These are phyloP conservation scores for Chionoecetes opilio DNA, from an alignment of 1,140 invertebrate species.

Conservation along the genomic window DNA sequence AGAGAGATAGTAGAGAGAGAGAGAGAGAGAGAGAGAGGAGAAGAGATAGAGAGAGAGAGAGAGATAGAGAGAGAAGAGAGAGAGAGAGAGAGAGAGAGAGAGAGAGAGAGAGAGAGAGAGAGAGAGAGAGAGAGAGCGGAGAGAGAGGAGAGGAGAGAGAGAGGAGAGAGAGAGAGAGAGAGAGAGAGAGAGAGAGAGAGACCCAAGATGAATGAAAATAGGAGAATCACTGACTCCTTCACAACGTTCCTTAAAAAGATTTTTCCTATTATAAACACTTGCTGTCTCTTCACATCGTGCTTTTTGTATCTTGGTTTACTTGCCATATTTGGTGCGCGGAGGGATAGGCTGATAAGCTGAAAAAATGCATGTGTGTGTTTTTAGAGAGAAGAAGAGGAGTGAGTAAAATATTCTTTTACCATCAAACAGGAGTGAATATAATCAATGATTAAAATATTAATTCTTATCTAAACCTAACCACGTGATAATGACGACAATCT, in stretches of 20 bases:
- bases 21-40: no score
- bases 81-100: no score
- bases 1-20: no score
- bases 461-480: no score
- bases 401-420: background rate
- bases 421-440: no score
- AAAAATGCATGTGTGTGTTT: background rate
- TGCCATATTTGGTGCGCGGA: background rate
- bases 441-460: no score
- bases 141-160: background rate
- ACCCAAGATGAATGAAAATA: background rate
- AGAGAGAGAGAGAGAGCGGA: background rate
- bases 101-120: background rate
- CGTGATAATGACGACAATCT: background rate
- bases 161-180: slow-evolving; percentile 13
- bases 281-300: background rate
- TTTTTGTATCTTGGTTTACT: background rate
- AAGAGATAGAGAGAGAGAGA: no score
- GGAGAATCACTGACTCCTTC: background rate
- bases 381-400: background rate
- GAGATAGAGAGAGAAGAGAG: no score
- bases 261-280: background rate
- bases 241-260: background rate
- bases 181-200: slow-evolving; percentile 24
- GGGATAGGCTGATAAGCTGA: background rate